Evolutionary conservation across 1,140 invertebrate genomes (phyloP).

Genomic region (Mya arenaria): DNA sequence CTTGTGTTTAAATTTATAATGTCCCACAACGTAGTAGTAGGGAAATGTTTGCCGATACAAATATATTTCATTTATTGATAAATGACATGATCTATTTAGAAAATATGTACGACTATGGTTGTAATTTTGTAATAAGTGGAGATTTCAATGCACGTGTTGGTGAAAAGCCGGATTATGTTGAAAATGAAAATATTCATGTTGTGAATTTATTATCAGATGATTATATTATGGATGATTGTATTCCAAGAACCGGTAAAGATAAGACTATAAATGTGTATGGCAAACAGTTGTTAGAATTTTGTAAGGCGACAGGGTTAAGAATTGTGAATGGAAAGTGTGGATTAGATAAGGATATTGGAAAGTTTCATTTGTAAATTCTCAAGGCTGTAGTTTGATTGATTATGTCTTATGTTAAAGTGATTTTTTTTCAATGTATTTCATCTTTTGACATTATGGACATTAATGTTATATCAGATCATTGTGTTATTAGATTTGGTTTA

Average conservation of each 20-base stretch:
- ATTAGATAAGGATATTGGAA: not conserved
- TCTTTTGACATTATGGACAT: not conserved
- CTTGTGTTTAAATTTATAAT: slow-evolving; percentile 26
- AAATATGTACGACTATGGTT: not conserved
- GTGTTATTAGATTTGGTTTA: not conserved
- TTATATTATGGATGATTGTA: slow-evolving; percentile 5
- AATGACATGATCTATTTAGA: not conserved
- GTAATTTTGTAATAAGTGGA: not conserved
- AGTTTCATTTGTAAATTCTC: slow-evolving; percentile 24
- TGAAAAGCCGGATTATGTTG: not conserved
- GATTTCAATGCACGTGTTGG: slow-evolving; percentile 5
- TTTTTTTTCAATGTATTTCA: not conserved
- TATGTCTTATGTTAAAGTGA: slow-evolving; percentile 19
- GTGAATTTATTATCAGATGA: slow-evolving; percentile 31
- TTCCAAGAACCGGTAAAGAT: slow-evolving; percentile 20
- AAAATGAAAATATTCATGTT: not conserved
- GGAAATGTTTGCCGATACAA: not conserved
- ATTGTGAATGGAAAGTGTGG: slow-evolving; percentile 10
- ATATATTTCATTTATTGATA: slow-evolving; percentile 8
- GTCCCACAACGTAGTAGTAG: slow-evolving; percentile 21
- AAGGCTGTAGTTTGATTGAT: slow-evolving; percentile 28
- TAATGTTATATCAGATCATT: slow-evolving; percentile 38
- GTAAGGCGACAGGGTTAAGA: not conserved
- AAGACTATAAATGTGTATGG: slow-evolving; percentile 16
- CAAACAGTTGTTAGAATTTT: slow-evolving; percentile 5